Percentiles rank a stretch among this genome's conserved stretches.
phyloP scores from a whole-genome alignment of 2,888 invertebrate species.

The Amphiduros pacificus region DNA sequence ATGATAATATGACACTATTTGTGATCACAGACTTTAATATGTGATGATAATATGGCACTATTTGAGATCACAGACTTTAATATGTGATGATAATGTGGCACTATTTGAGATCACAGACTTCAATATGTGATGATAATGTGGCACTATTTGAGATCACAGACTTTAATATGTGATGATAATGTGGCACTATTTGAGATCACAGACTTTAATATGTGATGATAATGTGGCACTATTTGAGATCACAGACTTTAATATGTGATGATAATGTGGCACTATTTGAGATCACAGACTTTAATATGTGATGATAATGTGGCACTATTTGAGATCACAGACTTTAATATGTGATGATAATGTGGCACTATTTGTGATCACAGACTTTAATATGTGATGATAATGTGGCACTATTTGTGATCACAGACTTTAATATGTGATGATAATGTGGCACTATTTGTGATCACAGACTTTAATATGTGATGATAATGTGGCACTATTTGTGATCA shows the following conservation, averaged over 20 bases:
- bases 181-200: not conserved
- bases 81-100: not conserved
- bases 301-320: not conserved
- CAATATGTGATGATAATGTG: not conserved
- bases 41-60: not conserved
- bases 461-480: not conserved
- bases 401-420: not conserved
- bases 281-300: not conserved
- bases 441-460: no score
- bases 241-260: not conserved
- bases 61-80: no score
- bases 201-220: not conserved
- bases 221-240: not conserved
- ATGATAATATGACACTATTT: not conserved
- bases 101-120: not conserved
- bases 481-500: not conserved
- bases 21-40: not conserved
- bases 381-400: not conserved
- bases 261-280: not conserved
- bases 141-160: not conserved
- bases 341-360: not conserved
- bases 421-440: not conserved
- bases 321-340: not conserved
- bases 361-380: not conserved
- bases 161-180: not conserved